A percentile compares a stretch with the other conserved stretches of the same genome.
Evolutionary conservation across 1,140 invertebrate species (phyloP).

Genomic region (Samia ricini): DNA sequence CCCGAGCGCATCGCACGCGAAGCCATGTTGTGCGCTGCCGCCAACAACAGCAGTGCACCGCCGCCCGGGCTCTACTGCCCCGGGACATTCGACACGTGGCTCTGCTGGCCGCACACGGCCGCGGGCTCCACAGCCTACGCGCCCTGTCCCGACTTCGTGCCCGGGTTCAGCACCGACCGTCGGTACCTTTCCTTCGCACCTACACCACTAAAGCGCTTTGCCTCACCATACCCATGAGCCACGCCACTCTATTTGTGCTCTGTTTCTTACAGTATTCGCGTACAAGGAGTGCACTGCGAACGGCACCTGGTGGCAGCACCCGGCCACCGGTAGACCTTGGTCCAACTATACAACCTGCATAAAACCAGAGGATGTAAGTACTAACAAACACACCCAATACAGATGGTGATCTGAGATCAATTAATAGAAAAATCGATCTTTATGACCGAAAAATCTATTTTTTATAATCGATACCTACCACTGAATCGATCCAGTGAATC

Average conservation of each 20-base stretch:
- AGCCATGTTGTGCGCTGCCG: constrained; percentile 31
- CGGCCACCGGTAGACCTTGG: constrained; percentile 82
- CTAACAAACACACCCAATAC: no score
- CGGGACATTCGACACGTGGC: constrained; percentile 90
- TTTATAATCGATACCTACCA: no score
- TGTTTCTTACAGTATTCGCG: constrained; percentile 77
- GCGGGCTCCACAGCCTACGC: constrained; percentile 84
- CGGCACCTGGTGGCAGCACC: constrained; percentile 81
- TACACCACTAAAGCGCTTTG: background rate
- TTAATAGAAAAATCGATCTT: no score
- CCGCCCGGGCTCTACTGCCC: constrained; percentile 79
- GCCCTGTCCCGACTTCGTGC: constrained; percentile 87
- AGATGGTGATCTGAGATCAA: no score
- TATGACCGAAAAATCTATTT: no score
- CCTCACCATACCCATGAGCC: background rate
- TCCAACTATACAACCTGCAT: constrained; percentile 95
- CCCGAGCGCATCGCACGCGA: constrained; percentile 50
- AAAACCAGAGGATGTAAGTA: constrained; percentile 81
- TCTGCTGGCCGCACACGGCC: constrained; percentile 90
- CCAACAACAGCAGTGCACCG: constrained; percentile 42
- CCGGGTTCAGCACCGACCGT: constrained; percentile 84
- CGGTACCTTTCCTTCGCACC: constrained; percentile 6
- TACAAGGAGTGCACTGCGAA: constrained; percentile 80
- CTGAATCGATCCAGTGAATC: no score
- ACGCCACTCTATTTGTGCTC: background rate